Conservation (phyloP, 1,140 invertebrate genomes). For the Drosophila mojavensis region DNA sequence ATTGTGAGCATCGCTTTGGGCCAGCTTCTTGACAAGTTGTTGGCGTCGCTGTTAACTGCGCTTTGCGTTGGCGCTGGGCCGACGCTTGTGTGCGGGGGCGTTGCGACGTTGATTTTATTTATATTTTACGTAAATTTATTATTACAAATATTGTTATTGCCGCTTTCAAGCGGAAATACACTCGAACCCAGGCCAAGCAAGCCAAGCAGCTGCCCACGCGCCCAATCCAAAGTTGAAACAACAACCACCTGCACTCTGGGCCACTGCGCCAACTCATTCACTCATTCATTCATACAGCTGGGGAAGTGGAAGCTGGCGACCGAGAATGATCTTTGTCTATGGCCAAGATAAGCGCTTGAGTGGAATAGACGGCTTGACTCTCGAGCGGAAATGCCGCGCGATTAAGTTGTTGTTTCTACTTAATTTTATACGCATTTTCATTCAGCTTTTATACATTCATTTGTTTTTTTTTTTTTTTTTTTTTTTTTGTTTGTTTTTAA, state of each 20-base stretch:
- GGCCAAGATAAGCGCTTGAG: slow-evolving; percentile 36
- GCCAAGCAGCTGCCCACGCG: slow-evolving; percentile 53
- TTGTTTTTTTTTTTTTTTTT: slow-evolving; percentile 14
- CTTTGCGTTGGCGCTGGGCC: slow-evolving; percentile 52
- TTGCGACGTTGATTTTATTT: slow-evolving; percentile 73
- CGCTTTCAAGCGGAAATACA: slow-evolving; percentile 80
- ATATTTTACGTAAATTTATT: slow-evolving; percentile 80
- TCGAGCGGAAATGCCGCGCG: slow-evolving; percentile 69
- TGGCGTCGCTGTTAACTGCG: slow-evolving; percentile 49
- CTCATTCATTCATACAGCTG: slow-evolving; percentile 38
- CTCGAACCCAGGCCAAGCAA: slow-evolving; percentile 52
- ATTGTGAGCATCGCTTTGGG: slow-evolving; percentile 74
- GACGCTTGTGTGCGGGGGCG: slow-evolving; percentile 30
- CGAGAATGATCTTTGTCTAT: slow-evolving; percentile 44
- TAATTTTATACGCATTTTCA: slow-evolving; percentile 54
- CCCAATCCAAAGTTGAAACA: slow-evolving; percentile 24
- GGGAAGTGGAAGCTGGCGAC: slow-evolving; percentile 68
- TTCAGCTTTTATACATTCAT: slow-evolving; percentile 12
- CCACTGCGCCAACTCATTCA: slow-evolving; percentile 45
- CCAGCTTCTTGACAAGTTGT: slow-evolving; percentile 51
- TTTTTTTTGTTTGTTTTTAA: too few species aligned
- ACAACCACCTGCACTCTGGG: slow-evolving; percentile 69
- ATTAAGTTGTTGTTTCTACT: slow-evolving; percentile 72
- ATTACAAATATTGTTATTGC: slow-evolving; percentile 82
- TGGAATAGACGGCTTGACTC: slow-evolving; percentile 42